Conservation (phyloP, 2,888 invertebrate species). For the Agrilus biguttatus region DNA sequence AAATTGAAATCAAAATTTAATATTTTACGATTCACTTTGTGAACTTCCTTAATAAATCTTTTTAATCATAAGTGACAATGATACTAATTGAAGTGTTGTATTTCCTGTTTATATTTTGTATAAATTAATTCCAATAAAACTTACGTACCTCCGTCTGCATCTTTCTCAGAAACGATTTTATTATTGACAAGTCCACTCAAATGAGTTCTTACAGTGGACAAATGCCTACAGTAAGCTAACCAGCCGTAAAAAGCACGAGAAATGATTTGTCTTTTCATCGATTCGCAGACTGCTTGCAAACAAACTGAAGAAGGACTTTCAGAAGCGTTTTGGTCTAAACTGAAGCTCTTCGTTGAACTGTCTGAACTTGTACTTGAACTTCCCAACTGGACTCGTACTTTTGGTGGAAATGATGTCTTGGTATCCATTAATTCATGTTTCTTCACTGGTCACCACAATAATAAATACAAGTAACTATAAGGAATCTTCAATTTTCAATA, state of each 20-base stretch:
- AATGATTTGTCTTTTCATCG: slow-evolving; percentile 89
- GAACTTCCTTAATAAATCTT: too few relatives aligned
- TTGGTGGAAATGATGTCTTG: slow-evolving; percentile 27
- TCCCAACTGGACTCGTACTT: slow-evolving; percentile 37
- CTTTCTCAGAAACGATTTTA: slow-evolving; percentile 52
- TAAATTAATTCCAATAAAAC: not conserved
- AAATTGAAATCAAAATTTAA: not conserved
- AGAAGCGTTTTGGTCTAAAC: slow-evolving; percentile 34
- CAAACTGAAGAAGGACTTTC: slow-evolving; percentile 29
- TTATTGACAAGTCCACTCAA: slow-evolving; percentile 75
- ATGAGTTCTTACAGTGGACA: slow-evolving; percentile 85
- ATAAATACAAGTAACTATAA: not conserved
- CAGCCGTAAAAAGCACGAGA: slow-evolving; percentile 94
- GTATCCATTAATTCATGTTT: slow-evolving; percentile 52
- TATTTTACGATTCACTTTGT: too few relatives aligned
- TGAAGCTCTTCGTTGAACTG: slow-evolving; percentile 39
- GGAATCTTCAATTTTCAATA: not conserved
- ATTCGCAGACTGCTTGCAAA: slow-evolving; percentile 64
- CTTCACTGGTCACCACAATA: slow-evolving; percentile 36
- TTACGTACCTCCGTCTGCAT: slow-evolving; percentile 37
- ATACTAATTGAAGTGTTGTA: too few relatives aligned
- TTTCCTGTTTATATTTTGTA: not conserved
- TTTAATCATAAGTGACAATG: too few relatives aligned
- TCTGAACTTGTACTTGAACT: slow-evolving; percentile 59
- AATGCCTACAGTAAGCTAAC: slow-evolving; percentile 85